Percentiles rank a stretch among this genome's conserved stretches.
Evolutionary conservation across 2,888 invertebrate species (phyloP).

Genomic region (Melanostoma mellinum): DNA sequence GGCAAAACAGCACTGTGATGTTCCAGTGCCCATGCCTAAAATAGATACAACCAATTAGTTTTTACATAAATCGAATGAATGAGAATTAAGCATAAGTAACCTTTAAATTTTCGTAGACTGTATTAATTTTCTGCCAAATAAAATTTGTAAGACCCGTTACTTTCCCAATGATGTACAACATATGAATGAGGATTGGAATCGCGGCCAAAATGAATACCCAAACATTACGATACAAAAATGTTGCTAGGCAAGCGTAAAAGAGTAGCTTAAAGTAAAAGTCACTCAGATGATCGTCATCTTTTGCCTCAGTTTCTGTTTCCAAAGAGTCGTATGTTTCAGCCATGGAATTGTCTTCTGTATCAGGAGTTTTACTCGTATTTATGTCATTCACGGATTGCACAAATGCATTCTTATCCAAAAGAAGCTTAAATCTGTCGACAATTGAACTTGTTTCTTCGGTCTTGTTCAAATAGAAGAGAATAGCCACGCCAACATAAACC

Average conservation of each 20-base stretch:
- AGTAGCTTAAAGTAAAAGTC: conserved; percentile 89
- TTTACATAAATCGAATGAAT: neutral
- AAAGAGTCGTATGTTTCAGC: conserved; percentile 78
- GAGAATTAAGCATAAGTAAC: conserved; percentile 55
- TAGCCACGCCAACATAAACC: conserved; percentile 82
- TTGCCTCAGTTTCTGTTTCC: conserved; percentile 73
- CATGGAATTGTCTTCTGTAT: conserved; percentile 78
- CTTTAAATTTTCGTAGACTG: conserved; percentile 75
- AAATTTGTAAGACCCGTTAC: conserved; percentile 79
- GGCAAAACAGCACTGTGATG: conserved; percentile 87
- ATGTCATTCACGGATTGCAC: conserved; percentile 78
- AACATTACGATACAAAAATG: conserved; percentile 93
- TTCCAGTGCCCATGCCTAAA: conserved; percentile 83
- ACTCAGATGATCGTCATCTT: conserved; percentile 83
- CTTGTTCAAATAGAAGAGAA: conserved; percentile 80
- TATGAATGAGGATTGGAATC: conserved; percentile 85
- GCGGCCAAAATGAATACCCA: conserved; percentile 91
- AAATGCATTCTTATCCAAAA: conserved; percentile 79
- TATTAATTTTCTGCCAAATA: conserved; percentile 75
- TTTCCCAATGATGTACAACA: conserved; percentile 77
- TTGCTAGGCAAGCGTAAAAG: conserved; percentile 91
- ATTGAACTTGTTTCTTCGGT: conserved; percentile 76
- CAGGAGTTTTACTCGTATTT: conserved; percentile 78
- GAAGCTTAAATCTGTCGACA: conserved; percentile 77
- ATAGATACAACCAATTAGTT: conserved; percentile 7